Evolutionary conservation across 2,797 vertebrate species (phyloP), one percentile per base, ranked within the genome.

Genomic region (Enteromius argenteus): DNA sequence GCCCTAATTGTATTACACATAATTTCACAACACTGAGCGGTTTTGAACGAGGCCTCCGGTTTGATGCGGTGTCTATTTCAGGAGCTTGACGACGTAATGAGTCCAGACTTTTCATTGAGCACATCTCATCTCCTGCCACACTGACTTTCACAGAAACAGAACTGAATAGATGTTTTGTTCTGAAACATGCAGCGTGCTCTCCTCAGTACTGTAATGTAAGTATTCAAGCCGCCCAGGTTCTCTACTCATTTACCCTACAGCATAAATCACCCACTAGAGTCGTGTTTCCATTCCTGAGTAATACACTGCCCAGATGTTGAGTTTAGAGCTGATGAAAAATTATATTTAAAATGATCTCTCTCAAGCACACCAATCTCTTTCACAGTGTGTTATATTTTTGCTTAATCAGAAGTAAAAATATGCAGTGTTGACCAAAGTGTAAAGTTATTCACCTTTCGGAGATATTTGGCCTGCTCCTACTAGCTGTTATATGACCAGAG

Each of bases 151-250:
- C n/a, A n/a, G 46, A 77, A 56, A 68, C n/a, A 30, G 58, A 53
- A n/a, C 35, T 83, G 62, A 83, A 83, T 83, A 68, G 49, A 83
- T 44, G 64, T 83, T 83, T 56, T 83, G 81, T 77, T 83, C 72
- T 30, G 10, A 30, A 53, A 64, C 8, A 15, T 53, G 19, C 30
- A 27, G 66, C 3, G 5, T 69, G 49, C 35, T 75, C 23, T 75
- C 30, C 32, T 75, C 58, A 15, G 35, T 58, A 3, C 73, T 83
- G 81, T 83, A 83, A 77, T 35, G 23, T 69, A 77, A 77, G 79
- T 81, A 72, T 53, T 72, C 21, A 23, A 44, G 69, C 44, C 19
- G 21, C 56, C 39, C 67, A 62, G 51, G 46, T 76, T 46, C 37
- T 83, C 44, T 30, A 75, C 19, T 82, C 35, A 5, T 83, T 83